Conservation (phyloP, 2,888 invertebrate genomes). For the Rotaria socialis region DNA sequence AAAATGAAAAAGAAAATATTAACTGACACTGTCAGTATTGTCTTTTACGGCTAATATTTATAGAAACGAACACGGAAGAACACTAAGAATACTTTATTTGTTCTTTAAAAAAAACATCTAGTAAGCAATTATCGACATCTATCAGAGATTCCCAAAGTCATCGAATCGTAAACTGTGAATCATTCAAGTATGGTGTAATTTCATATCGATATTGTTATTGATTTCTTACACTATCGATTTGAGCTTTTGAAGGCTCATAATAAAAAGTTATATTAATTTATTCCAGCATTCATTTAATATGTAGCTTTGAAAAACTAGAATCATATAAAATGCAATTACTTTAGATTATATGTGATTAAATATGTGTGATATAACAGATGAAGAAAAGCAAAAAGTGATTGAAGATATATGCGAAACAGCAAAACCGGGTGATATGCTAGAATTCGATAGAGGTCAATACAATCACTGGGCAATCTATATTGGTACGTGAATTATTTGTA, state of each 20-base stretch:
- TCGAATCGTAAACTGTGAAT: not conserved
- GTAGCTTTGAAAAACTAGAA: no score
- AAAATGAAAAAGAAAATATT: not conserved
- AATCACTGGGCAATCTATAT: conserved; percentile 52
- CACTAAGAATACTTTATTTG: not conserved
- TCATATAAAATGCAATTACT: no score
- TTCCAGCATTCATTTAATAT: no score
- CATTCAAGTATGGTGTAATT: no score
- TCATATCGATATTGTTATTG: no score
- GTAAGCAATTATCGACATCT: not conserved
- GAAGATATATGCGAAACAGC: conserved; percentile 47
- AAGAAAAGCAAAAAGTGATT: conserved; percentile 45
- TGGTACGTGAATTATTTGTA: conserved; percentile 32
- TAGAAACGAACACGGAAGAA: not conserved
- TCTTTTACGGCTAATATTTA: not conserved
- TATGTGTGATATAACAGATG: no score
- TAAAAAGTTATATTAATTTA: no score
- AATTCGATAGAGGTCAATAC: conserved; percentile 50
- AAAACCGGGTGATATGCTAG: conserved; percentile 50
- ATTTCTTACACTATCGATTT: no score
- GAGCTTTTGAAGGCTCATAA: no score
- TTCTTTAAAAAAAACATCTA: not conserved
- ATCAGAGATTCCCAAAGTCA: not conserved
- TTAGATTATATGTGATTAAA: no score
- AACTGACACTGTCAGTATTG: conserved; percentile 16